These are phyloP conservation scores for Oostethus manadensis DNA, from an alignment of 2,113 vertebrate species.

Conservation along the genomic window DNA sequence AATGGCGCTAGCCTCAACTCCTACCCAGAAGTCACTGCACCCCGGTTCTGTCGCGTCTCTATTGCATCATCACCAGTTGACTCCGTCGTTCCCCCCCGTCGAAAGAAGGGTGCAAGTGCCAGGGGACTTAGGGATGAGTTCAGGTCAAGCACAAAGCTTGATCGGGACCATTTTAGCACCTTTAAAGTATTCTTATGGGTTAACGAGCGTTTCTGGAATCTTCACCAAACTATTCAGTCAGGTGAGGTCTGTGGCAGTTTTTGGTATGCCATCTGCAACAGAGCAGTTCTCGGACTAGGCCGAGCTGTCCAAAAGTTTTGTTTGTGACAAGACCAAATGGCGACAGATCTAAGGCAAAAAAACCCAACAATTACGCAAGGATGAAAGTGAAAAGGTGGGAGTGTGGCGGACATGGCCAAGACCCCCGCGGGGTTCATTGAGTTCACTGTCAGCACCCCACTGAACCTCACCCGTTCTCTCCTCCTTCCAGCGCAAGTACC, in stretches of 20 bases:
- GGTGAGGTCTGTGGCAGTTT: slow-evolving; percentile 1
- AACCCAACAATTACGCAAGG: slow-evolving; percentile 32
- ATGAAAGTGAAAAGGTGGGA: slow-evolving; percentile 43
- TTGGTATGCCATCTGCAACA: slow-evolving; percentile 54
- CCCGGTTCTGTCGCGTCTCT: too few relatives aligned
- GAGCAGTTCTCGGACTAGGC: slow-evolving; percentile 59
- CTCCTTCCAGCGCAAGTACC: slow-evolving; percentile 41
- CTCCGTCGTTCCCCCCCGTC: too few relatives aligned
- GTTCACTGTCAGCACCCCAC: slow-evolving; percentile 49
- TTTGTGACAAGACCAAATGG: slow-evolving; percentile 44
- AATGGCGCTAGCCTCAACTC: too few relatives aligned
- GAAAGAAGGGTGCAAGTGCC: too few relatives aligned
- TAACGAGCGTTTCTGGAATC: too few relatives aligned
- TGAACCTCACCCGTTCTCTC: slow-evolving; percentile 21
- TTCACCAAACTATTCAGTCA: too few relatives aligned
- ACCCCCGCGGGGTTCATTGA: slow-evolving; percentile 68
- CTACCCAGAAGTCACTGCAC: too few relatives aligned
- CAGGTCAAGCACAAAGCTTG: too few relatives aligned
- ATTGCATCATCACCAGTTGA: too few relatives aligned
- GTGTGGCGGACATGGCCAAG: slow-evolving; percentile 45
- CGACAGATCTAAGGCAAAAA: slow-evolving; percentile 7
- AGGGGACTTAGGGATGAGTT: too few relatives aligned
- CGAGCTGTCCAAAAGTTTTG: slow-evolving; percentile 62
- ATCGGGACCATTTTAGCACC: too few relatives aligned
- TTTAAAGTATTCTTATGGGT: too few relatives aligned